Conservation (phyloP, 1,140 invertebrate species). For the Steinernema khuongi region DNA sequence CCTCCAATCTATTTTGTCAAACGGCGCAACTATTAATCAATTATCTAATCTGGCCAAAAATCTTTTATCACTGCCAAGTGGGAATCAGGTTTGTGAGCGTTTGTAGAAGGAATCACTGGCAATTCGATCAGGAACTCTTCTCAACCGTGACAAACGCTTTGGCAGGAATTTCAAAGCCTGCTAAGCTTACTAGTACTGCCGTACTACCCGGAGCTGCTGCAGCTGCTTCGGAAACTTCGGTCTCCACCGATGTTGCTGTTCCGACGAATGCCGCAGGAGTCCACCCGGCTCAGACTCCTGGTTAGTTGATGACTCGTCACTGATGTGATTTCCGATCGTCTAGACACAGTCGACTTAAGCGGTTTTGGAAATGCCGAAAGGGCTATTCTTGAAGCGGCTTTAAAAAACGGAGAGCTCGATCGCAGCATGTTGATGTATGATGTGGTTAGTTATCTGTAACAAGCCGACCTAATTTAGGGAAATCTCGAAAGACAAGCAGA, state of each 20-base stretch:
- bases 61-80: slow-evolving; percentile 39
- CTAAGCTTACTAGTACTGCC: slow-evolving; percentile 51
- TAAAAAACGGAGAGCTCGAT: slow-evolving; percentile 9
- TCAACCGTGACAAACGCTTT: slow-evolving; percentile 44
- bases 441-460: not conserved
- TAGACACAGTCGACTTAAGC: slow-evolving; percentile 13
- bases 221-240: slow-evolving; percentile 32
- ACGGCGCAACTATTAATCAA: slow-evolving; percentile 46
- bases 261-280: slow-evolving; percentile 5
- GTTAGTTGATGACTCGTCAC: slow-evolving; percentile 6
- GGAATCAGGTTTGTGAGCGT: slow-evolving; percentile 7
- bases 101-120: not conserved
- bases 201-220: slow-evolving; percentile 36
- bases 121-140: slow-evolving; percentile 31
- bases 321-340: not conserved
- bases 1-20: slow-evolving; percentile 37
- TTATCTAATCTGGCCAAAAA: slow-evolving; percentile 49
- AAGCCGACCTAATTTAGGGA: slow-evolving; percentile 21
- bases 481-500: slow-evolving; percentile 31
- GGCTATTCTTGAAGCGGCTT: slow-evolving; percentile 6
- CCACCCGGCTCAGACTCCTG: slow-evolving; percentile 14
- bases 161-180: not conserved
- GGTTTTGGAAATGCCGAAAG: slow-evolving; percentile 17
- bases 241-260: slow-evolving; percentile 11
- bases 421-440: slow-evolving; percentile 4